A percentile compares a stretch with the other conserved stretches of the same genome.
phyloP scores from a whole-genome alignment of 1,140 invertebrate genomes.

The Drosophila teissieri region DNA sequence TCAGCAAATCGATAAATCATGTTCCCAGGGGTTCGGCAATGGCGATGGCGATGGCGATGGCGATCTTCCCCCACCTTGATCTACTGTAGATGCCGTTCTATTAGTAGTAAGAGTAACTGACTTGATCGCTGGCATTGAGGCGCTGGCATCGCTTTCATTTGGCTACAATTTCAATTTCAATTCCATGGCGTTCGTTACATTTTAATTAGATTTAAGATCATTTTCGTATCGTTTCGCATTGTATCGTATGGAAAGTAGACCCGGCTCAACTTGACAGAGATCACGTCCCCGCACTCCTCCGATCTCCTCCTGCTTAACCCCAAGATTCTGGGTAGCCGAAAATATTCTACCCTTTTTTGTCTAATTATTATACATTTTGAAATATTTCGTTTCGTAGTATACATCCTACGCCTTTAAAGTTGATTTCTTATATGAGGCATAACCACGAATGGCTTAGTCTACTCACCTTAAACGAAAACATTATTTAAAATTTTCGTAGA shows the following conservation, averaged over 20 bases:
- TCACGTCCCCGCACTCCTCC: not conserved
- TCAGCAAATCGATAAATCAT: conserved; percentile 56
- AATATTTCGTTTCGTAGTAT: too few species aligned
- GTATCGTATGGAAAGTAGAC: not conserved
- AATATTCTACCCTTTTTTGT: too few species aligned
- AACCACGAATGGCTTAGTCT: too few species aligned
- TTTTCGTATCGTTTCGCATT: not conserved
- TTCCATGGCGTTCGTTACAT: conserved; percentile 36
- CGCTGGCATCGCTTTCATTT: conserved; percentile 41
- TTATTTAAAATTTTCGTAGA: too few species aligned
- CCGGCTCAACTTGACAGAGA: conserved; percentile 32
- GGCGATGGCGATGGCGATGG: too few species aligned
- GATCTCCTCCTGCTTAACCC: conserved; percentile 4
- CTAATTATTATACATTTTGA: not conserved
- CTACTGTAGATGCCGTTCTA: conserved; percentile 16
- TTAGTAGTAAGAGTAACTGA: conserved; percentile 1
- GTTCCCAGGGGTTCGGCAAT: conserved; percentile 1
- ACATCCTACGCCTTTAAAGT: too few species aligned
- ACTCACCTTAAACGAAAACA: too few species aligned
- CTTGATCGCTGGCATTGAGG: conserved; percentile 30
- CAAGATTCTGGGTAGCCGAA: too few species aligned
- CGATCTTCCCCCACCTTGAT: conserved; percentile 36
- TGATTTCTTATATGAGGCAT: too few species aligned
- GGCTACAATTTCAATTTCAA: conserved; percentile 37
- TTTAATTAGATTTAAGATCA: conserved; percentile 44